phyloP scores from a whole-genome alignment of 2,797 vertebrate genomes.

The Rhadinocentrus ornatus region DNA sequence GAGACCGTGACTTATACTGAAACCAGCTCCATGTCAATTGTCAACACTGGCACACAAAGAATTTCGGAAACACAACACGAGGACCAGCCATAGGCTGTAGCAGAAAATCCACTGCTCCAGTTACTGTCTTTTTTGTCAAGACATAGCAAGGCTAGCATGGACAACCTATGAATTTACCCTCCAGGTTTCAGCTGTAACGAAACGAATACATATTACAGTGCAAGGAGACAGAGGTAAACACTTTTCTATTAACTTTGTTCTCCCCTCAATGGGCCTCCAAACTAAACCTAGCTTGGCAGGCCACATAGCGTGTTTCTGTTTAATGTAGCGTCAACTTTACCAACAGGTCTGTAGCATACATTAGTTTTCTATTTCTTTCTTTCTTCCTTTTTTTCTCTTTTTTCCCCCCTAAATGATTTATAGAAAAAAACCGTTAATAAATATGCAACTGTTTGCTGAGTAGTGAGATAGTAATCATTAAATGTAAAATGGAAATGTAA shows the following conservation, averaged over 20 bases:
- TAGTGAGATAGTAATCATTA: background rate
- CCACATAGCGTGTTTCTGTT: slow-evolving; percentile 53
- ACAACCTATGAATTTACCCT: slow-evolving; percentile 63
- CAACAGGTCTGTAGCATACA: background rate
- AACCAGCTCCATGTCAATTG: slow-evolving; percentile 71
- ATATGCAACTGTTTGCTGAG: slow-evolving; percentile 21
- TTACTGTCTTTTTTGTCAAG: slow-evolving; percentile 52
- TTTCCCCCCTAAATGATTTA: background rate
- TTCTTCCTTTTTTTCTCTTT: no score
- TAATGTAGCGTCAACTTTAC: slow-evolving; percentile 12
- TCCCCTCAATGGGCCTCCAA: slow-evolving; percentile 46
- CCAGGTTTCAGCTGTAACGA: slow-evolving; percentile 57
- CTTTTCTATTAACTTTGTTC: slow-evolving; percentile 63
- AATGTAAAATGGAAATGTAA: background rate
- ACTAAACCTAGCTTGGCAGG: slow-evolving; percentile 51
- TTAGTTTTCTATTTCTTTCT: background rate
- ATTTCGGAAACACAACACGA: slow-evolving; percentile 72
- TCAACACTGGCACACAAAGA: slow-evolving; percentile 79
- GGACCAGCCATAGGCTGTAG: slow-evolving; percentile 65
- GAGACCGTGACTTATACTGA: slow-evolving; percentile 61
- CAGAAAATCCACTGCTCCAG: slow-evolving; percentile 59
- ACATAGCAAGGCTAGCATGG: slow-evolving; percentile 57
- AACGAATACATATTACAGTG: slow-evolving; percentile 46
- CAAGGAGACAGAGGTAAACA: slow-evolving; percentile 76
- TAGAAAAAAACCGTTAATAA: background rate